Conservation (phyloP, 2,888 invertebrate genomes). For the Hipparchia sbordonii region DNA sequence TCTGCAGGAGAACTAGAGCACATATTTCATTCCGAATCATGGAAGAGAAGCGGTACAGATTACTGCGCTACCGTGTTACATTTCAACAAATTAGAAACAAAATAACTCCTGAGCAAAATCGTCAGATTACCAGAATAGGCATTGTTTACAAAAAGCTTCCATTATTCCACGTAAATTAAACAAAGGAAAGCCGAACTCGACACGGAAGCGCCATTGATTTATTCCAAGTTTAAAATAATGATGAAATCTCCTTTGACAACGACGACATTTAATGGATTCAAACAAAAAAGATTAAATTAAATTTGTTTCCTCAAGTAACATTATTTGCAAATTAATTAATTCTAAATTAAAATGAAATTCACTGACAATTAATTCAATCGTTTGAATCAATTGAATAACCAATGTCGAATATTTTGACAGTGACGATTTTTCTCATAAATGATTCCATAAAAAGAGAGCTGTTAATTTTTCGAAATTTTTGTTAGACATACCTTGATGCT, state of each 20-base stretch:
- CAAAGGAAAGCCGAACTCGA: conserved; percentile 23
- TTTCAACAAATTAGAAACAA: conserved; percentile 6
- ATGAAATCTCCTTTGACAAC: conserved; percentile 15
- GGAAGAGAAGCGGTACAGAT: too few relatives aligned
- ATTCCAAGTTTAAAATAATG: conserved; percentile 16
- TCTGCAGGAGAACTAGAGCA: too few relatives aligned
- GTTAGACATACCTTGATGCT: too few relatives aligned
- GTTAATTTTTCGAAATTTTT: too few relatives aligned
- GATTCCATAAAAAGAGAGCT: too few relatives aligned
- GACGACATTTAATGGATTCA: neutral
- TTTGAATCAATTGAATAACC: too few relatives aligned
- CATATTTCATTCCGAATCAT: too few relatives aligned
- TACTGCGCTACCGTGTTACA: neutral
- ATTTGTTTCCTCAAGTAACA: neutral
- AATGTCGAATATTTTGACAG: too few relatives aligned
- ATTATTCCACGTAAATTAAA: conserved; percentile 17
- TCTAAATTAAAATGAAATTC: neutral
- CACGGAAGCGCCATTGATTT: conserved; percentile 13
- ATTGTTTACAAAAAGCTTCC: conserved; percentile 17
- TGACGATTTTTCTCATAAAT: too few relatives aligned
- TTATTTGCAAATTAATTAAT: neutral
- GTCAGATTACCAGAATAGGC: conserved; percentile 16
- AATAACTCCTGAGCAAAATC: conserved; percentile 16
- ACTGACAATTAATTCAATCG: too few relatives aligned
- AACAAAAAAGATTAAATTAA: neutral